Conservation (phyloP, 2,888 invertebrate genomes). For the Polylopha cassiicola region DNA sequence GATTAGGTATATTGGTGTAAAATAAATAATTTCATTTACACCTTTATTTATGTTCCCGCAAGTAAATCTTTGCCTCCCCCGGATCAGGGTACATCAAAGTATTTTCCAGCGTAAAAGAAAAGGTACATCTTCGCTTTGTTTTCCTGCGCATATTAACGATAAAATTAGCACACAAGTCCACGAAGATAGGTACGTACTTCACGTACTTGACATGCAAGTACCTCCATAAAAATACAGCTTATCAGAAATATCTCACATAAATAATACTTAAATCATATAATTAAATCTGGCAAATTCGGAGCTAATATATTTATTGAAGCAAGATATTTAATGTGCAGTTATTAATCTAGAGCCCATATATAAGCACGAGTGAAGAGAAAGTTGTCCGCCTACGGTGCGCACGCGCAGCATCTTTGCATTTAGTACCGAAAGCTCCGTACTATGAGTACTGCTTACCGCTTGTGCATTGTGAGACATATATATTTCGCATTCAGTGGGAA, state of each 20-base stretch:
- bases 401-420: slow-evolving; percentile 40
- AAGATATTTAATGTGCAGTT: slow-evolving; percentile 9
- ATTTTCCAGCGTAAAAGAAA: too few species aligned
- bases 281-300: slow-evolving; percentile 12
- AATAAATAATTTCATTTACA: too few species aligned
- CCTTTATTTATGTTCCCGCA: too few species aligned
- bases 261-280: slow-evolving; percentile 6
- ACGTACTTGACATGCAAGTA: slow-evolving; percentile 1
- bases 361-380: slow-evolving; percentile 56
- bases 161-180: too few species aligned
- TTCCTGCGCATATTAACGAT: too few species aligned
- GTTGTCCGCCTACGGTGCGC: slow-evolving; percentile 58
- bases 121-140: too few species aligned
- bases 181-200: too few species aligned
- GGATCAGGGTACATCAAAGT: too few species aligned
- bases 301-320: slow-evolving; percentile 7
- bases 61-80: too few species aligned
- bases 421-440: slow-evolving; percentile 32
- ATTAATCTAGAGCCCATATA: slow-evolving; percentile 18
- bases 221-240: slow-evolving; percentile 3
- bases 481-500: too few species aligned
- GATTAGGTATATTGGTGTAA: too few species aligned
- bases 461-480: slow-evolving; percentile 7
- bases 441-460: slow-evolving; percentile 26
- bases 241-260: slow-evolving; percentile 9